phyloP scores from a whole-genome alignment of 2,888 invertebrate genomes.

The Eupithecia exiguata region DNA sequence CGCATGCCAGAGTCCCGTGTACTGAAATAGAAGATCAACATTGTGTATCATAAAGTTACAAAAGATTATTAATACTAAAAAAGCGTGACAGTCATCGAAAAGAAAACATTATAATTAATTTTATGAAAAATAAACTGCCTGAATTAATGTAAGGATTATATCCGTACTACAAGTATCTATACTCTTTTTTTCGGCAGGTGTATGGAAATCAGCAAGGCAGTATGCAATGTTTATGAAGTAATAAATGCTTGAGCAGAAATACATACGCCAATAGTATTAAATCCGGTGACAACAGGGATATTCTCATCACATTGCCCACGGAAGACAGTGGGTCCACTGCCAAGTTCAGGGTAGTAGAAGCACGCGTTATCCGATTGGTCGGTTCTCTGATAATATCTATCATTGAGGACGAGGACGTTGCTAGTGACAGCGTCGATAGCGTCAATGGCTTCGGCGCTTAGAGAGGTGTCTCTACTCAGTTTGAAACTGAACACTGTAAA shows the following conservation, averaged over 20 bases:
- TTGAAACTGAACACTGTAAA: constrained; percentile 67
- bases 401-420: constrained; percentile 47
- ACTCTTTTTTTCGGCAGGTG: too few relatives aligned
- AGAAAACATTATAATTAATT: too few relatives aligned
- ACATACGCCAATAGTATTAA: constrained; percentile 52
- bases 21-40: constrained; percentile 48
- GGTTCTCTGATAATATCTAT: constrained; percentile 50
- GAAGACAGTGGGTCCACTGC: constrained; percentile 45
- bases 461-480: constrained; percentile 53
- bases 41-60: neutral
- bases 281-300: constrained; percentile 60
- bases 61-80: too few relatives aligned
- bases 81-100: too few relatives aligned
- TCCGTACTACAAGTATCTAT: too few relatives aligned
- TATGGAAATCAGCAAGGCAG: too few relatives aligned
- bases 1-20: constrained; percentile 63
- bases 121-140: too few relatives aligned
- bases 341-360: constrained; percentile 55
- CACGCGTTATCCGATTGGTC: constrained; percentile 52
- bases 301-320: constrained; percentile 58
- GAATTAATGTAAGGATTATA: too few relatives aligned
- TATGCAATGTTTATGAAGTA: neutral
- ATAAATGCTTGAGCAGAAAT: neutral
- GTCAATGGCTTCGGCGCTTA: constrained; percentile 39
- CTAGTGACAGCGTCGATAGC: constrained; percentile 44